Base-by-base conservation (phyloP, 92 coral and sea anemone genomes). In the Diadumene lineata region DNA sequence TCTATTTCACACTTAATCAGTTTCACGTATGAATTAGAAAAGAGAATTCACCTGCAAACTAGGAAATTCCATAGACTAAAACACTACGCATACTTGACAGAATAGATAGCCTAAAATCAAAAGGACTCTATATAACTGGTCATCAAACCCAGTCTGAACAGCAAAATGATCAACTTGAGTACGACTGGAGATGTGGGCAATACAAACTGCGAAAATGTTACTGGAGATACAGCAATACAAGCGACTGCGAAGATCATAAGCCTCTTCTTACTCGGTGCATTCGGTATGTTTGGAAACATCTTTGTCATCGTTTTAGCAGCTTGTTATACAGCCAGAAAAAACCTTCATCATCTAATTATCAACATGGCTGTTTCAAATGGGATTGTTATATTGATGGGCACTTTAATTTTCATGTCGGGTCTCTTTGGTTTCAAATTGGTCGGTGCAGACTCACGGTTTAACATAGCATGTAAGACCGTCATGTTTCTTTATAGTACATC, bases 101-200 rank as follows among this genome's bases (percentile, higher is more conserved):
- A n/a, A 19, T 18, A n/a, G 72, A 74, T 30, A 16, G 53, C 1
- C 43, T 32, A 15, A 74, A 34, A 60, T 60, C 60, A 38, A 13
- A 38, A 38, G 48, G 13, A 3, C 15, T 68, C 11, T 81, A 50
- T 38, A 56, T 18, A 68, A 69, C 46, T 82, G 69, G 18, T 68
- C 74, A 28, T 23, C 64, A 71, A 29, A 27, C 1, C 26, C 30
- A 60, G 17, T 50, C 19, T 71, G 50, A 7, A 43, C 43, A 30
- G 19, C 50, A 26, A 55, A 53, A 71, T 51, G 53, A 8, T 53
- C 50, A n/a, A n/a, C n/a, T n/a, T n/a, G n/a, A n/a, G n/a, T n/a
- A 23, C 65, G 30, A 30, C 53, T 46, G 48, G 25, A 71, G 28
- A 64, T 64, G 19, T 53, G 24, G 34, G 34, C 21, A 53, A 53